phyloP scores from a whole-genome alignment of 1,140 invertebrate genomes.

The Helicoverpa armigera region DNA sequence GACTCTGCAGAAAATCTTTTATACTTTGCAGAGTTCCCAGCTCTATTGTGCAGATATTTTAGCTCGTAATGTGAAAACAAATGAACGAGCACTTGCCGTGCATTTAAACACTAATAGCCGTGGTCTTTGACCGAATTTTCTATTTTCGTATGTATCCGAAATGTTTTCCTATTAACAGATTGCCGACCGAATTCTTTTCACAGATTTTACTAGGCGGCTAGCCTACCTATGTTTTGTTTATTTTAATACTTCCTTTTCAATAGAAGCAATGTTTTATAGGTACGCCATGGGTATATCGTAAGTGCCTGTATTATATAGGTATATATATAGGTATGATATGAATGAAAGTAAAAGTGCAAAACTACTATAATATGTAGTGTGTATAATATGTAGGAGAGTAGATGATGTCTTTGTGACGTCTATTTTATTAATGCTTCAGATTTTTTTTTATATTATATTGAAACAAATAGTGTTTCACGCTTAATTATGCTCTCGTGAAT shows the following conservation, averaged over 20 bases:
- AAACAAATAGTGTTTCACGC: too few relatives aligned
- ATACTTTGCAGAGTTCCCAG: not conserved
- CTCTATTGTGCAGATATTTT: constrained; percentile 8
- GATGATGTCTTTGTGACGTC: too few relatives aligned
- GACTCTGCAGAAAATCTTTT: constrained; percentile 15
- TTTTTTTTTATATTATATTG: too few relatives aligned
- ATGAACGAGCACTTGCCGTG: constrained; percentile 18
- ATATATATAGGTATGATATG: too few relatives aligned
- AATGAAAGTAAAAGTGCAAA: not conserved
- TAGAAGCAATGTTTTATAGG: not conserved
- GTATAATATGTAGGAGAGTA: too few relatives aligned
- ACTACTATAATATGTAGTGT: too few relatives aligned
- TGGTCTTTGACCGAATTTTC: constrained; percentile 53
- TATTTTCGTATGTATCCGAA: constrained; percentile 44
- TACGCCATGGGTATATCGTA: not conserved
- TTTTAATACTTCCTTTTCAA: constrained; percentile 19
- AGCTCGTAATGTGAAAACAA: constrained; percentile 17
- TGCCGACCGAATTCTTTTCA: constrained; percentile 35
- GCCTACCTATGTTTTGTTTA: constrained; percentile 37
- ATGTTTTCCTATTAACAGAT: constrained; percentile 22
- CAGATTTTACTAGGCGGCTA: constrained; percentile 7
- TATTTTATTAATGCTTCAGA: too few relatives aligned
- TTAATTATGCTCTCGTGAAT: too few relatives aligned
- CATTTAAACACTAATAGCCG: constrained; percentile 40
- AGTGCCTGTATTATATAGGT: not conserved